phyloP scores from a whole-genome alignment of 2,113 vertebrate species.

The Sinocyclocheilus anshuiensis region DNA sequence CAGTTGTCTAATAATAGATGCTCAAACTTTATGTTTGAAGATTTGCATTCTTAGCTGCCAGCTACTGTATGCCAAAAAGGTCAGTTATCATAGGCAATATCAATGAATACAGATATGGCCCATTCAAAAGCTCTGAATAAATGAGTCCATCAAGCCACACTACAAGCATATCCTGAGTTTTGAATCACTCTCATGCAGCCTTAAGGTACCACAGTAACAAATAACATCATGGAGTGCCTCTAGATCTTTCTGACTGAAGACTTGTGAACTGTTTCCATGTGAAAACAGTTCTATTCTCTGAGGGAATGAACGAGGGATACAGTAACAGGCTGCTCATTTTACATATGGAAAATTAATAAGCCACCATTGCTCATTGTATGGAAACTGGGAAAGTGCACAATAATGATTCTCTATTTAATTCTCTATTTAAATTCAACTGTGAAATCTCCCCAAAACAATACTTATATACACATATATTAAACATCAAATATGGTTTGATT shows the following conservation, averaged over 20 bases:
- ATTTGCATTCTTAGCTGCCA: neutral
- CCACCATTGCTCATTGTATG: neutral
- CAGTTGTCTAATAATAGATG: conserved; percentile 9
- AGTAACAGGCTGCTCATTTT: neutral
- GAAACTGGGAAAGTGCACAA: neutral
- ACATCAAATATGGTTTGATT: neutral
- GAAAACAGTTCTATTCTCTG: conserved; percentile 40
- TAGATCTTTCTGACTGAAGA: conserved; percentile 19
- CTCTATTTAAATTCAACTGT: neutral
- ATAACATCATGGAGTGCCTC: neutral
- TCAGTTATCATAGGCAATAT: neutral
- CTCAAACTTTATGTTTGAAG: neutral
- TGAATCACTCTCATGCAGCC: neutral
- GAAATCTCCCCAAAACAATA: too few species aligned
- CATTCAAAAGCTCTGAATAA: conserved; percentile 7
- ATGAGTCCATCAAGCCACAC: neutral
- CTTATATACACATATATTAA: too few species aligned
- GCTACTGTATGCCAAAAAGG: neutral
- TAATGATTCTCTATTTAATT: neutral
- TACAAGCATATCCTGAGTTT: neutral
- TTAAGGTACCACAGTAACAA: conserved; percentile 20
- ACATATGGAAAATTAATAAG: neutral
- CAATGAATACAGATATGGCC: conserved; percentile 12
- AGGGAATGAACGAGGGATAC: conserved; percentile 28
- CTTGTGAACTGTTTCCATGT: conserved; percentile 31